phyloP scores from a whole-genome alignment of 64 coral and sea anemone genomes.

The Acropora yongei region DNA sequence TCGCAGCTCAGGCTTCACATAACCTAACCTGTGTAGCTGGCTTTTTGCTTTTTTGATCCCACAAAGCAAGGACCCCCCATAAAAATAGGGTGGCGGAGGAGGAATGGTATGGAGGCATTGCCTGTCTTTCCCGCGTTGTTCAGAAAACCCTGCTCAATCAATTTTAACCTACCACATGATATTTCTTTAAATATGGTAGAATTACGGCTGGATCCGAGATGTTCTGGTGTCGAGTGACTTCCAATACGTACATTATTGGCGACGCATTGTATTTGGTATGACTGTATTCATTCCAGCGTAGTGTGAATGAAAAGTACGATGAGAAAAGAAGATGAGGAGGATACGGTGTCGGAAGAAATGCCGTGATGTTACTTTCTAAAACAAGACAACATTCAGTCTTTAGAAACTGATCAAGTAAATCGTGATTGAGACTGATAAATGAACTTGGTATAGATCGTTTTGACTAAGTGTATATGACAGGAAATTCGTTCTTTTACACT shows the following conservation, averaged over 20 bases:
- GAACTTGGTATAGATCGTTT: too few relatives aligned
- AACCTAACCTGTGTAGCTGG: too few relatives aligned
- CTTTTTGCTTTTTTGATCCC: too few relatives aligned
- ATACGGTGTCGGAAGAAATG: background rate
- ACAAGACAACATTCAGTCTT: background rate
- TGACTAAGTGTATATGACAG: too few relatives aligned
- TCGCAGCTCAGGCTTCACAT: too few relatives aligned
- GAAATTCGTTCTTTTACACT: too few relatives aligned
- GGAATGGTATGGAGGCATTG: too few relatives aligned
- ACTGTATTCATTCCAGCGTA: constrained; percentile 31
- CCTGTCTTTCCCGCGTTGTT: too few relatives aligned
- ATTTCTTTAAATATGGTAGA: constrained; percentile 33
- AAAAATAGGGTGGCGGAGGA: too few relatives aligned
- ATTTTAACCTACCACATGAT: constrained; percentile 35
- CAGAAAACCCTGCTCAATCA: background rate
- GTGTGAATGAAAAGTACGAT: constrained; percentile 4
- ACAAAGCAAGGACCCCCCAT: too few relatives aligned
- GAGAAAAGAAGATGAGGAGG: constrained; percentile 19
- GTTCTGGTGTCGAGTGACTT: constrained; percentile 33
- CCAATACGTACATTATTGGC: constrained; percentile 21
- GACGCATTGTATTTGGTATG: background rate
- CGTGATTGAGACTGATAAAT: too few relatives aligned
- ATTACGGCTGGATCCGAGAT: constrained; percentile 30
- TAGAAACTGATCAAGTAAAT: too few relatives aligned
- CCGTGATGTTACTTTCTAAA: background rate